These are phyloP conservation scores for Drosophila phalerata DNA, from an alignment of 2,888 invertebrate species.

Conservation along the genomic window DNA sequence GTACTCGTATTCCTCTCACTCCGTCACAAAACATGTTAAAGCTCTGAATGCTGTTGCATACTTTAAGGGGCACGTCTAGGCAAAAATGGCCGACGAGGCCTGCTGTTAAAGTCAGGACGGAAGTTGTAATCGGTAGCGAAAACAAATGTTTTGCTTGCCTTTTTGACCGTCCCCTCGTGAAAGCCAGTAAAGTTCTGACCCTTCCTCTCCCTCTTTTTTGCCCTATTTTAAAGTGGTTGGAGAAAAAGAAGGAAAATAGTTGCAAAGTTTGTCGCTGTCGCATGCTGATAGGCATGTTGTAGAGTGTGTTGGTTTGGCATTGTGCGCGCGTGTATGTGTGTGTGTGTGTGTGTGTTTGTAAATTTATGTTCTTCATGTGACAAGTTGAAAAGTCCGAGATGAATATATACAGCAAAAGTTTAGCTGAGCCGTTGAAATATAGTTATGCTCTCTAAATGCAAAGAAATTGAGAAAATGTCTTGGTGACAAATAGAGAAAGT, in stretches of 20 bases:
- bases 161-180: conserved; percentile 53
- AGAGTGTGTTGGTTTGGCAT: conserved; percentile 3
- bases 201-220: neutral
- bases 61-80: conserved; percentile 29
- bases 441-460: conserved; percentile 23
- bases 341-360: conserved; percentile 35
- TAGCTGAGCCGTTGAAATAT: conserved; percentile 31
- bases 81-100: conserved; percentile 35
- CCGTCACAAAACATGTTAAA: conserved; percentile 39
- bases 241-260: conserved; percentile 44
- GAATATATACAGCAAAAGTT: conserved; percentile 33
- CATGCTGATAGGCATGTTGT: conserved; percentile 59
- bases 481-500: neutral
- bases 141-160: conserved; percentile 72
- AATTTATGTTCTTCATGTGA: conserved; percentile 68
- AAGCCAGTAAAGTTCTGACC: conserved; percentile 19
- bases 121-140: conserved; percentile 69
- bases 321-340: conserved; percentile 9
- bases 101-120: conserved; percentile 51
- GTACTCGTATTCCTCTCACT: conserved; percentile 1
- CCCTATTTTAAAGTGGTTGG: conserved; percentile 34
- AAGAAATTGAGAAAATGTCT: conserved; percentile 3
- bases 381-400: conserved; percentile 58
- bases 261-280: conserved; percentile 63
- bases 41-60: conserved; percentile 46